phyloP scores from a whole-genome alignment of 2,113 vertebrate genomes.

The Oryctolagus cuniculus region mOryCun1.1 NC_091438.1:56056501-56057000 shows the following conservation, averaged over 20 bases:
- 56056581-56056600: too few species aligned
- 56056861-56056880: constrained; percentile 51
- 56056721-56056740: neutral
- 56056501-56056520: too few species aligned
- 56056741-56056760: neutral
- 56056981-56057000: neutral
- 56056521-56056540: too few species aligned
- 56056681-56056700: neutral
- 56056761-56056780: neutral
- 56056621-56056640: too few species aligned
- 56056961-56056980: neutral
- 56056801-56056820: neutral
- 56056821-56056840: neutral
- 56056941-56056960: constrained; percentile 20
- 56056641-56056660: too few species aligned
- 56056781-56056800: neutral
- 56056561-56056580: too few species aligned
- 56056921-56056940: neutral
- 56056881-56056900: neutral
- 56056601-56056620: too few species aligned
- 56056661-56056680: too few species aligned
- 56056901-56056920: neutral
- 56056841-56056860: neutral
- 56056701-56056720: neutral
- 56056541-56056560: too few species aligned